These are phyloP conservation scores for Triplophysa tibetana DNA, from an alignment of 2,113 vertebrate genomes.

Conservation along the genomic window DNA sequence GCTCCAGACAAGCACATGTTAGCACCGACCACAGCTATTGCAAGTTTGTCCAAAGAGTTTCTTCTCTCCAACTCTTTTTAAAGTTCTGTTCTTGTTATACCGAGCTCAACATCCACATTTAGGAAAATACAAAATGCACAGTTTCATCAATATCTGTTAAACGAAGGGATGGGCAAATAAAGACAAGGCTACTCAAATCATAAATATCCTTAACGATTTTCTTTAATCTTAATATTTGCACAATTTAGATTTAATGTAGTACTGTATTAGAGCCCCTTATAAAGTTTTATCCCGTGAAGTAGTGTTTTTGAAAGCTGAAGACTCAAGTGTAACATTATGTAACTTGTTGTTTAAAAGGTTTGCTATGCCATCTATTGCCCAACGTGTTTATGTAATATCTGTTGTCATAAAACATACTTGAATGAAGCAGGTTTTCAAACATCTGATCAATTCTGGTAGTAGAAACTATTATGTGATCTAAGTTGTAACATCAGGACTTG, in stretches of 20 bases:
- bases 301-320: background rate
- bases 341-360: conserved; percentile 28
- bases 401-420: conserved; percentile 2
- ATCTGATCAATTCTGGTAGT: background rate
- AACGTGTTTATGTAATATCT: conserved; percentile 43
- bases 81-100: background rate
- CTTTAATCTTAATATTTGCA: background rate
- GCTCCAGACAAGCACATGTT: conserved; percentile 40
- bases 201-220: background rate
- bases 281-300: background rate
- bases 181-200: background rate
- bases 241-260: background rate
- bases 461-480: background rate
- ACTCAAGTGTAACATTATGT: conserved; percentile 19
- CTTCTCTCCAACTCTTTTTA: background rate
- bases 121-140: background rate
- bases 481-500: background rate
- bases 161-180: background rate
- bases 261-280: background rate
- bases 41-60: conserved; percentile 4
- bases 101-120: background rate
- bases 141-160: background rate
- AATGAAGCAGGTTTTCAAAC: too few relatives aligned
- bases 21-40: background rate
- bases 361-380: conserved; percentile 11